phyloP scores from a whole-genome alignment of 2,888 invertebrate species.

The Phaonia tiefii region DNA sequence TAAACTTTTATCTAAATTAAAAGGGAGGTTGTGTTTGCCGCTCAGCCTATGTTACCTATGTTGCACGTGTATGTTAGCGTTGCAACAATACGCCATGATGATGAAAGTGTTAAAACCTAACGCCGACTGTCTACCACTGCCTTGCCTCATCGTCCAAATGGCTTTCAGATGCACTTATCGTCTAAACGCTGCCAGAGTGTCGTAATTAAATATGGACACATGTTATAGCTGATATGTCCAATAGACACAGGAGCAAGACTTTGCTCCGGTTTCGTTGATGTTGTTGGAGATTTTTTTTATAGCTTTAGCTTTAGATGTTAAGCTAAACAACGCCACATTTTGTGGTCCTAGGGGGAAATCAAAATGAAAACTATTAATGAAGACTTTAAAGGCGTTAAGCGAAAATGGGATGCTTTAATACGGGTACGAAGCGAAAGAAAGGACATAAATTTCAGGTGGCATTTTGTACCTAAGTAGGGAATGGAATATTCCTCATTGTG shows the following conservation, averaged over 20 bases:
- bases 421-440: too few species aligned
- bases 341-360: constrained; percentile 31
- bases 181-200: constrained; percentile 50
- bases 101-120: constrained; percentile 41
- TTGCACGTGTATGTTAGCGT: not conserved
- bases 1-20: constrained; percentile 46
- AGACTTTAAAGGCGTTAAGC: constrained; percentile 28
- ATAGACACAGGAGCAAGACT: not conserved
- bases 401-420: too few species aligned
- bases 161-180: constrained; percentile 61
- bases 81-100: not conserved
- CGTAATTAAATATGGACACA: constrained; percentile 66
- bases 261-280: not conserved
- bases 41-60: constrained; percentile 20
- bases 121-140: not conserved
- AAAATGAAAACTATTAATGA: constrained; percentile 34
- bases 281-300: not conserved
- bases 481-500: too few species aligned
- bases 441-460: too few species aligned
- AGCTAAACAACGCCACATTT: not conserved
- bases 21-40: constrained; percentile 28
- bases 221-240: constrained; percentile 55
- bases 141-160: not conserved
- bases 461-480: too few species aligned
- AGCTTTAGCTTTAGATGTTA: not conserved